Evolutionary conservation across 2,113 vertebrate species (phyloP).

Genomic region (Dendrocopos noguchii): DNA sequence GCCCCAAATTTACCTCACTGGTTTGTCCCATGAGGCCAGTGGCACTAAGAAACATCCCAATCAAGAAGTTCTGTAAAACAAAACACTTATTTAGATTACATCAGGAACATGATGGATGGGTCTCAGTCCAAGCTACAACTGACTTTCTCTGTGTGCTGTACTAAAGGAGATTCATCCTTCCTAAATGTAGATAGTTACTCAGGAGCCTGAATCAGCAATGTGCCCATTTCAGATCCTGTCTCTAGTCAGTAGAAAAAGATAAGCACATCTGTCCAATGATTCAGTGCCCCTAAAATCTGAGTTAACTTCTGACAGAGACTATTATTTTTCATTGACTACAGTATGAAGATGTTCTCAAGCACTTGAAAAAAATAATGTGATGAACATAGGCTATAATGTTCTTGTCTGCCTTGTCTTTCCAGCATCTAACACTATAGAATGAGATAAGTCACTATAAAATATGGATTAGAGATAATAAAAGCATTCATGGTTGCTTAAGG

Average conservation of each 20-base stretch:
- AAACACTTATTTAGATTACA: background rate
- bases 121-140: background rate
- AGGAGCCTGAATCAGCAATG: background rate
- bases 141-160: background rate
- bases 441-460: background rate
- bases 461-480: slow-evolving; percentile 1
- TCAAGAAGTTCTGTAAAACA: background rate
- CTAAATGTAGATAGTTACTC: background rate
- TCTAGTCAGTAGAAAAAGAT: background rate
- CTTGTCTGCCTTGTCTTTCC: background rate
- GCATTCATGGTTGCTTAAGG: background rate
- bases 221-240: background rate
- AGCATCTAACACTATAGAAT: background rate
- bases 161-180: background rate
- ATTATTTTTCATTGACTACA: background rate
- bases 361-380: background rate
- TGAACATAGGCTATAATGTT: background rate
- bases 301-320: background rate
- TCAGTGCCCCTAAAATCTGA: background rate
- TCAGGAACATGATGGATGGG: background rate
- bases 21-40: too few relatives aligned
- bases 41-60: too few relatives aligned
- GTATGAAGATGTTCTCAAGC: background rate
- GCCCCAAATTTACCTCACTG: too few relatives aligned
- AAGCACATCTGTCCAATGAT: background rate